Evolutionary conservation across 64 coral and sea anemone genomes (phyloP).

Genomic region (Montipora foliosa): DNA sequence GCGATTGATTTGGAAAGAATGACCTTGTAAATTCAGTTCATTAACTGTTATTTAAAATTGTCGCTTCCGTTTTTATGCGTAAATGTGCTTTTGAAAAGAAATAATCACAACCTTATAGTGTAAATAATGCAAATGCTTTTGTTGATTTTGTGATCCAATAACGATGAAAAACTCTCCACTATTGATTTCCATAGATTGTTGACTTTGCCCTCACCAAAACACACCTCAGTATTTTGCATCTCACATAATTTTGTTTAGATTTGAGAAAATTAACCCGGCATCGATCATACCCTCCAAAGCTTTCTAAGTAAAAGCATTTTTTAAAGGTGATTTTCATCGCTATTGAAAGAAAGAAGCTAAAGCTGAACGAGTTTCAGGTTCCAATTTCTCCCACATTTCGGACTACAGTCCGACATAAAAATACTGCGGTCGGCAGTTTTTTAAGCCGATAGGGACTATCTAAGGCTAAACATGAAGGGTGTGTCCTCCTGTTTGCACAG

Average conservation of each 20-base stretch:
- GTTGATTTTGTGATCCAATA: neutral
- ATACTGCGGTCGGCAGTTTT: no score
- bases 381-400: no score
- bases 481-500: neutral
- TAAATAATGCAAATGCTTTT: neutral
- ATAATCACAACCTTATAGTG: neutral
- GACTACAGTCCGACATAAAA: no score
- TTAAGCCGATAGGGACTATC: no score
- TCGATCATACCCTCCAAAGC: neutral
- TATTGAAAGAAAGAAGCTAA: no score
- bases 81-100: slow-evolving; percentile 25
- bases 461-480: neutral
- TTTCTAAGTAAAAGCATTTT: neutral
- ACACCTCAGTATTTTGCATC: neutral
- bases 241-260: neutral
- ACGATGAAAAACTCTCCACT: neutral
- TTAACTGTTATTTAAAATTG: slow-evolving; percentile 35
- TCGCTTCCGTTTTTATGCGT: slow-evolving; percentile 22
- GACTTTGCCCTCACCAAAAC: neutral
- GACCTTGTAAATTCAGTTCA: neutral
- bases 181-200: neutral
- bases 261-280: neutral
- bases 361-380: no score
- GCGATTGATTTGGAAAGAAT: neutral
- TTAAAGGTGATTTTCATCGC: neutral